phyloP scores from a whole-genome alignment of 2,888 invertebrate species.

The Phlogophora meticulosa region DNA sequence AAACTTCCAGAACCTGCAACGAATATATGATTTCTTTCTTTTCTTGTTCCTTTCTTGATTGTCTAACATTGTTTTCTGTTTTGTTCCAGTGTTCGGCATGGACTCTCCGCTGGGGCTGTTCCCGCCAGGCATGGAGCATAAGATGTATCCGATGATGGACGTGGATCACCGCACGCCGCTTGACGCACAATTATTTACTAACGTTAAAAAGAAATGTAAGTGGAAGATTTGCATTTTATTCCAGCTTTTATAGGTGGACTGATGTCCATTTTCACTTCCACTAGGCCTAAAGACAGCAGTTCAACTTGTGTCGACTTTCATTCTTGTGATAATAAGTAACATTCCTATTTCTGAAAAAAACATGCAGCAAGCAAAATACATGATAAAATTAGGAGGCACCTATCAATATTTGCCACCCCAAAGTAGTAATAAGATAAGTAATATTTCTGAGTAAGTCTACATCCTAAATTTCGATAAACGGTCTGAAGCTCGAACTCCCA shows the following conservation, averaged over 20 bases:
- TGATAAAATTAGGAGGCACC: too few relatives aligned
- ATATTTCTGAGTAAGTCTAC: background rate
- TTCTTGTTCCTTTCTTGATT: background rate
- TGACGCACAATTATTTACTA: constrained; percentile 92
- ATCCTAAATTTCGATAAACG: background rate
- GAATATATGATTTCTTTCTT: background rate
- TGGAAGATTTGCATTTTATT: background rate
- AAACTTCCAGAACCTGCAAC: background rate
- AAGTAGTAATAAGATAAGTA: background rate
- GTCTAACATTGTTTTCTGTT: constrained; percentile 28
- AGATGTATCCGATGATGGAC: constrained; percentile 94
- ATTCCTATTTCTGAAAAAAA: too few relatives aligned
- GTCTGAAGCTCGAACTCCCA: constrained; percentile 1
- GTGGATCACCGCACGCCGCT: constrained; percentile 93
- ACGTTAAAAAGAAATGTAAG: constrained; percentile 96
- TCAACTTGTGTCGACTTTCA: too few relatives aligned
- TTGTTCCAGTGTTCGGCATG: constrained; percentile 93
- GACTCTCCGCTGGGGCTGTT: constrained; percentile 94
- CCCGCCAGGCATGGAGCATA: constrained; percentile 94
- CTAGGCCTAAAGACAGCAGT: too few relatives aligned
- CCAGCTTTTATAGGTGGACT: too few relatives aligned
- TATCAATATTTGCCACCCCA: background rate
- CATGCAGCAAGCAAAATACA: too few relatives aligned
- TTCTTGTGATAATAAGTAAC: too few relatives aligned
- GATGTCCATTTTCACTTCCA: too few relatives aligned